These are phyloP conservation scores for Vulpes lagopus DNA, from an alignment of 2,113 vertebrate species.

Conservation along the genomic window DNA sequence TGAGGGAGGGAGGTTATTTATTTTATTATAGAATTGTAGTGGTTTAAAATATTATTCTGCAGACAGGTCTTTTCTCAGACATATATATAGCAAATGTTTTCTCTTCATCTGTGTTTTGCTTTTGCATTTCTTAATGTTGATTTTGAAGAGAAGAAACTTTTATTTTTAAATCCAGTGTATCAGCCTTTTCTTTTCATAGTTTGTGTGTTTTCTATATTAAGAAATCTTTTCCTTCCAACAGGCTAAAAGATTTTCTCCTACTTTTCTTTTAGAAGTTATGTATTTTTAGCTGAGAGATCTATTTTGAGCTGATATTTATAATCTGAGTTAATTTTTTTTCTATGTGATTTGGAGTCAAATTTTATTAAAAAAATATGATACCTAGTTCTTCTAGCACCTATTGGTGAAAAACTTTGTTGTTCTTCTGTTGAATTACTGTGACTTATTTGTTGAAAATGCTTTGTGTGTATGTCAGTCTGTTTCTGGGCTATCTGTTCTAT, in stretches of 20 bases:
- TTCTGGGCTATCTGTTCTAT: neutral
- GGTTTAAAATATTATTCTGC: neutral
- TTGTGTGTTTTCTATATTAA: neutral
- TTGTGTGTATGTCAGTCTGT: neutral
- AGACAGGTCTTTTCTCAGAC: neutral
- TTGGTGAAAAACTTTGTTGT: neutral
- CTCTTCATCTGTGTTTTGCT: neutral
- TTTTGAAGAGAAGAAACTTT: neutral
- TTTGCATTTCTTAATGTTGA: neutral
- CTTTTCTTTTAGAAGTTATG: neutral
- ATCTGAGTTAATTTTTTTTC: neutral
- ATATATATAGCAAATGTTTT: neutral
- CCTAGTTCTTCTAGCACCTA: neutral
- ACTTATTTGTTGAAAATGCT: neutral
- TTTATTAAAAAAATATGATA: neutral
- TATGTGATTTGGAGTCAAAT: neutral
- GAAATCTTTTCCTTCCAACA: neutral
- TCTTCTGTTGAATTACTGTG: neutral
- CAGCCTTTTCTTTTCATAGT: neutral
- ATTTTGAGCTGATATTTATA: neutral
- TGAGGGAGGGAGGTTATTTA: neutral
- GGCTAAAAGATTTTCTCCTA: neutral
- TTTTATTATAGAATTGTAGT: constrained; percentile 47
- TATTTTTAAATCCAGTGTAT: neutral
- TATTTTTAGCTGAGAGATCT: neutral